Evolutionary conservation across 2,888 invertebrate species (phyloP), one percentile per base, ranked within the genome.

Genomic region (Tipula unca): DNA sequence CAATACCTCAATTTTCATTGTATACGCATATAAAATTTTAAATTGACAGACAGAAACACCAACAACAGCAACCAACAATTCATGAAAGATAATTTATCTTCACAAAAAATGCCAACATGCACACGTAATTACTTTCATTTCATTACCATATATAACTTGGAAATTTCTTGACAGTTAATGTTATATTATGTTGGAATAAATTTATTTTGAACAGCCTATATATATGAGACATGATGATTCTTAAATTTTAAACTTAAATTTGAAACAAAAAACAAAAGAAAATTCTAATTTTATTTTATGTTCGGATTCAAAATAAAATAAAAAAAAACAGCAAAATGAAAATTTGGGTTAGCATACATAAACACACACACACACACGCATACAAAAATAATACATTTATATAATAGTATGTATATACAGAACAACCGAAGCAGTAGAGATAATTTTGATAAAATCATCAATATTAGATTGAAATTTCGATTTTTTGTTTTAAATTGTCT

Each of bases 361-460:
- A n/a, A 69, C 25, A 10, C 69, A 69, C 69, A 10, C n/a, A 48
- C 6, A n/a, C 6, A 39, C 39, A 42, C 14, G 14, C 42, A 42
- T 14, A 42, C 42, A 32, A 32, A 32, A 32, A 32, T 32, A 32
- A 32, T 32, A 32, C 32, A 6, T 32, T 32, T 32, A 32, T 32
- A 32, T 0, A 69, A 69, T 10, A 69, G 25, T 17, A 69, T 48
- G 17, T 48, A 48, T 17, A 17, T 48, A 69, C 69, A 69, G n/a
- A 69, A 69, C 69, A 10, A 69, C 69, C 20, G 69, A 69, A 69
- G 69, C 25, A 69, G 69, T 69, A 69, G 25, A 25, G 69, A 69
- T 69, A 69, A 69, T 69, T 69, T 69, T 69, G 69, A 69, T 69
- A 69, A 69, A 69, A 69, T 69, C 69, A 69, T 69, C 69, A 69